phyloP scores from a whole-genome alignment of 2,797 vertebrate genomes.

The Sebastes matsubarae region DNA sequence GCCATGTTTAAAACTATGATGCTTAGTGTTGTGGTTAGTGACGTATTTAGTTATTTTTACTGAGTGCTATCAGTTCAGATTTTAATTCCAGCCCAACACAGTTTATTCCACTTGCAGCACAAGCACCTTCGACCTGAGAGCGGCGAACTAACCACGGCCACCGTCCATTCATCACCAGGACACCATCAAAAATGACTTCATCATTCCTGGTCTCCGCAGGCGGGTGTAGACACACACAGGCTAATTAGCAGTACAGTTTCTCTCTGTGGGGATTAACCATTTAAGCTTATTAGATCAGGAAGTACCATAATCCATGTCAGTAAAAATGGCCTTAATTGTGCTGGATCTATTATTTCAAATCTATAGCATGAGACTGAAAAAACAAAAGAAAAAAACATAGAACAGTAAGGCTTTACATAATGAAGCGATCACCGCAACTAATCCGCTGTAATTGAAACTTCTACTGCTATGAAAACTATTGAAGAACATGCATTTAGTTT shows the following conservation, averaged over 20 bases:
- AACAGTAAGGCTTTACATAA: background rate
- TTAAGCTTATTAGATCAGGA: constrained; percentile 20
- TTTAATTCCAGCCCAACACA: background rate
- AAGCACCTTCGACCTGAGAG: background rate
- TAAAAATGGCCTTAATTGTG: constrained; percentile 8
- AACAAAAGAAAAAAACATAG: background rate
- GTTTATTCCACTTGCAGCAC: background rate
- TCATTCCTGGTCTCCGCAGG: constrained; percentile 1
- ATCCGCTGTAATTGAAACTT: background rate
- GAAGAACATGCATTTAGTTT: background rate
- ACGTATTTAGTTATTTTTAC: background rate
- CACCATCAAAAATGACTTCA: background rate
- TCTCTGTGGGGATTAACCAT: constrained; percentile 17
- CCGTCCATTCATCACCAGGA: constrained; percentile 7
- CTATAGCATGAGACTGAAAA: background rate
- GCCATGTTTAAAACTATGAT: background rate
- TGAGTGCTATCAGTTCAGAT: background rate
- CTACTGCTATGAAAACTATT: background rate
- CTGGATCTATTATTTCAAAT: background rate
- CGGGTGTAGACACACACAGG: background rate
- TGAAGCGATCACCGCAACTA: background rate
- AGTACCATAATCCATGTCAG: constrained; percentile 5
- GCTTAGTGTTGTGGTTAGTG: background rate
- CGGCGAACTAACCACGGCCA: background rate
- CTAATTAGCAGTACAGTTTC: constrained; percentile 6